Evolutionary conservation across 2,113 vertebrate species (phyloP).

Genomic region (Patagioenas fasciata): DNA sequence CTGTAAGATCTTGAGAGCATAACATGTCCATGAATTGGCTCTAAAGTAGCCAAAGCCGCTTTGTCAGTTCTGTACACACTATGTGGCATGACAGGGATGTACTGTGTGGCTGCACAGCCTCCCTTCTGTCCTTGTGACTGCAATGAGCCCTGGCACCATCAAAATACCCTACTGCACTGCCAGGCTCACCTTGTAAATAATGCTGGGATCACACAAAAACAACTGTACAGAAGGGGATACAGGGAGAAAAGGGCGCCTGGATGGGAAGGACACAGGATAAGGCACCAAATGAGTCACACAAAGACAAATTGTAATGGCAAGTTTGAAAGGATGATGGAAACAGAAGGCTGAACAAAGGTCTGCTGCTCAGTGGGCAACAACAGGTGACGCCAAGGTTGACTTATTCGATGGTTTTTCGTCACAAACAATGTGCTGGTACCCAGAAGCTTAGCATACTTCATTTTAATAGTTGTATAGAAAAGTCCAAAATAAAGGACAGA

Average conservation of each 20-base stretch:
- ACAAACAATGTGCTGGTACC: neutral
- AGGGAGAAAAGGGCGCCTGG: constrained; percentile 1
- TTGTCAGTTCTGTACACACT: neutral
- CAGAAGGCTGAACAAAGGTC: neutral
- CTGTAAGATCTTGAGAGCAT: neutral
- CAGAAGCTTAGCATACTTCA: neutral
- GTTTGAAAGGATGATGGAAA: neutral
- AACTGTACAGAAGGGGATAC: neutral
- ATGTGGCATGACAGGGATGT: neutral
- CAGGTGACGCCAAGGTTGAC: neutral
- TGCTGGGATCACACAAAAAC: neutral
- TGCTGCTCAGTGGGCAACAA: neutral
- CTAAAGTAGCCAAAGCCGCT: neutral
- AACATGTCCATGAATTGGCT: neutral
- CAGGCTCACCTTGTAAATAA: constrained; percentile 19
- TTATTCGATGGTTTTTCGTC: neutral
- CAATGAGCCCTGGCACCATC: neutral
- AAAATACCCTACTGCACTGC: neutral
- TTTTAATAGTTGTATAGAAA: neutral
- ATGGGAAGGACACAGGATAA: neutral
- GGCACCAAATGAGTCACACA: neutral
- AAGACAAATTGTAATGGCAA: neutral
- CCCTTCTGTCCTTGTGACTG: neutral
- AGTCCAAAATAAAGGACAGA: neutral
- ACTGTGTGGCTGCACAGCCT: neutral